phyloP scores from a whole-genome alignment of 1,140 invertebrate species.

The Drosophila murphyi region DNA sequence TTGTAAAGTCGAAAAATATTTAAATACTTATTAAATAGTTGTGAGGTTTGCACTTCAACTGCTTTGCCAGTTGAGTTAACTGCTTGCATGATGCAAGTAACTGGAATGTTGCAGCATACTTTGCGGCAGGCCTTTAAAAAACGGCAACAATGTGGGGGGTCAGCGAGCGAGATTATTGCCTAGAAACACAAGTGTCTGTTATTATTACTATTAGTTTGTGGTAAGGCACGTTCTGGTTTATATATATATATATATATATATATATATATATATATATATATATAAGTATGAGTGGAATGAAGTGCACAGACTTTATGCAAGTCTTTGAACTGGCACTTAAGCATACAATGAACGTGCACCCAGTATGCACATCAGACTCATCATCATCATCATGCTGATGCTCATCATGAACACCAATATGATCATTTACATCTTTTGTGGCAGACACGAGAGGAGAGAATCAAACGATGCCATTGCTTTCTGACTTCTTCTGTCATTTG shows the following conservation, averaged over 20 bases:
- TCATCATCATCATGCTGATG: constrained; percentile 32
- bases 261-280: constrained; percentile 18
- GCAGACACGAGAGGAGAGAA: constrained; percentile 31
- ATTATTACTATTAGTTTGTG: constrained; percentile 38
- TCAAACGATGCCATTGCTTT: constrained; percentile 49
- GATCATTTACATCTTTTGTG: constrained; percentile 37
- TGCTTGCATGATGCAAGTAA: constrained; percentile 56
- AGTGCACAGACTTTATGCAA: constrained; percentile 28
- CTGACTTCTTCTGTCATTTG: constrained; percentile 3
- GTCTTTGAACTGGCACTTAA: constrained; percentile 57
- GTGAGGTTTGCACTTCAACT: neutral
- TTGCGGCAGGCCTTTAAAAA: constrained; percentile 43
- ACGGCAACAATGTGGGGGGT: constrained; percentile 4
- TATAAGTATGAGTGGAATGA: constrained; percentile 35
- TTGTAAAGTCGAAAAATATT: neutral
- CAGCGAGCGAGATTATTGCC: constrained; percentile 25
- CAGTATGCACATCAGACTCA: constrained; percentile 27
- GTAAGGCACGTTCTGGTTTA: constrained; percentile 60
- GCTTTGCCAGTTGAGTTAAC: constrained; percentile 17
- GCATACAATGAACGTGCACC: constrained; percentile 71
- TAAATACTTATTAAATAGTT: neutral
- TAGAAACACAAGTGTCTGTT: constrained; percentile 67
- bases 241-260: constrained; percentile 14
- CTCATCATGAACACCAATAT: constrained; percentile 40
- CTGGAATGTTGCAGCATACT: constrained; percentile 67